phyloP scores from a whole-genome alignment of 1,140 invertebrate genomes.

The Acyrthosiphon pisum region DNA sequence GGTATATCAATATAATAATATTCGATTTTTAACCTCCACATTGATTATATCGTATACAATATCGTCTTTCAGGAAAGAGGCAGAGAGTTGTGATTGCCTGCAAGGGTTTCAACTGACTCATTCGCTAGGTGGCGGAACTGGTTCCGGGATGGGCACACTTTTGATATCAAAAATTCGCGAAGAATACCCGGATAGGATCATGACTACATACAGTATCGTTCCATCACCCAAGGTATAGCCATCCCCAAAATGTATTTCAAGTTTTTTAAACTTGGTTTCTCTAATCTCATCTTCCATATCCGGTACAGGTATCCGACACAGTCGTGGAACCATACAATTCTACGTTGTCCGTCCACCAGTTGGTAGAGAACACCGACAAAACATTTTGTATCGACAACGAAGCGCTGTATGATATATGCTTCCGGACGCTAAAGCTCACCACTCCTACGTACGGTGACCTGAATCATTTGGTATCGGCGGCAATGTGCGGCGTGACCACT shows the following conservation, averaged over 20 bases:
- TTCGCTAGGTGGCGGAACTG: constrained; percentile 71
- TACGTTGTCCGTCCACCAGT: neutral
- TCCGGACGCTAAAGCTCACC: neutral
- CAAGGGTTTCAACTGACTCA: constrained; percentile 68
- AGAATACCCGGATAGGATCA: constrained; percentile 70
- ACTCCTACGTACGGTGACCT: neutral
- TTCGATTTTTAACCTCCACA: neutral
- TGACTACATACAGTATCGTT: constrained; percentile 71
- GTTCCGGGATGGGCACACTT: constrained; percentile 69
- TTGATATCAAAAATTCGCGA: constrained; percentile 67
- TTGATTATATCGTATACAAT: neutral
- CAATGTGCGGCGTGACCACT: neutral
- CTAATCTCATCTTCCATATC: neutral
- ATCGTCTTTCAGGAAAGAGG: constrained; percentile 66
- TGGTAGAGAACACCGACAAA: neutral
- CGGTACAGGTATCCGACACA: neutral
- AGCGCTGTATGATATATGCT: neutral
- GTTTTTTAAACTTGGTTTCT: neutral
- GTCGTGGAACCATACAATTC: neutral
- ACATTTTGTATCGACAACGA: neutral
- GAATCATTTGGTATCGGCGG: neutral
- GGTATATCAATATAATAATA: constrained; percentile 67
- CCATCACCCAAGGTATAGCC: constrained; percentile 60
- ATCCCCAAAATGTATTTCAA: neutral
- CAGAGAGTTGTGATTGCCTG: constrained; percentile 67